These are phyloP conservation scores for Leptopilina boulardi DNA, from an alignment of 1,140 invertebrate genomes.

Conservation along the genomic window DNA sequence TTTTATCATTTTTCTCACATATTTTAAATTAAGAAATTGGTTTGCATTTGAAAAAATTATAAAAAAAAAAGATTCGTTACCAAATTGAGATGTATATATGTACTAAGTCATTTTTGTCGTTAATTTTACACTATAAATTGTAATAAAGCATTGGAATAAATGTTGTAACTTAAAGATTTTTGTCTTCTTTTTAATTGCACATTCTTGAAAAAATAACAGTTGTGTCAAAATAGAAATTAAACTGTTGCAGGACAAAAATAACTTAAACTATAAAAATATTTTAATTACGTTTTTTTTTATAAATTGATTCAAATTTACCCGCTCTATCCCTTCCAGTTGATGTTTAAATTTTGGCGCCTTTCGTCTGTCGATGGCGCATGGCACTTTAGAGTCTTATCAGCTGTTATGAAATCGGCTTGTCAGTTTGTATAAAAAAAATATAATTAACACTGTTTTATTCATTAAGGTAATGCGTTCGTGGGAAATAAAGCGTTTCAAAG, in stretches of 20 bases:
- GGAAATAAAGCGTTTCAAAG: background rate
- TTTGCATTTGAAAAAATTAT: background rate
- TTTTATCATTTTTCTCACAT: too few species aligned
- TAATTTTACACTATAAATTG: slow-evolving; percentile 54
- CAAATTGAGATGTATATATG: slow-evolving; percentile 51
- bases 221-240: too few species aligned
- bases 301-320: background rate
- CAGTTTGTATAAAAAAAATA: background rate
- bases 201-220: background rate
- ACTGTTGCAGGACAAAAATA: too few species aligned
- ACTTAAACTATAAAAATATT: background rate
- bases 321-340: background rate
- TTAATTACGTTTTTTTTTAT: background rate
- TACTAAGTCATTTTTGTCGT: slow-evolving; percentile 42
- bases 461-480: background rate
- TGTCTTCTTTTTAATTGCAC: background rate
- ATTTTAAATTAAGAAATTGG: background rate
- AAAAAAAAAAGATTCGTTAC: too few species aligned
- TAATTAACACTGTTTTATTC: background rate
- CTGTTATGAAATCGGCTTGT: slow-evolving; percentile 12
- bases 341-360: slow-evolving; percentile 1
- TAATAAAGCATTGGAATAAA: slow-evolving; percentile 5
- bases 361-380: background rate
- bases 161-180: background rate
- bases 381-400: background rate